Conservation (phyloP, 2,888 invertebrate species). For the Leptogaster cylindrica region DNA sequence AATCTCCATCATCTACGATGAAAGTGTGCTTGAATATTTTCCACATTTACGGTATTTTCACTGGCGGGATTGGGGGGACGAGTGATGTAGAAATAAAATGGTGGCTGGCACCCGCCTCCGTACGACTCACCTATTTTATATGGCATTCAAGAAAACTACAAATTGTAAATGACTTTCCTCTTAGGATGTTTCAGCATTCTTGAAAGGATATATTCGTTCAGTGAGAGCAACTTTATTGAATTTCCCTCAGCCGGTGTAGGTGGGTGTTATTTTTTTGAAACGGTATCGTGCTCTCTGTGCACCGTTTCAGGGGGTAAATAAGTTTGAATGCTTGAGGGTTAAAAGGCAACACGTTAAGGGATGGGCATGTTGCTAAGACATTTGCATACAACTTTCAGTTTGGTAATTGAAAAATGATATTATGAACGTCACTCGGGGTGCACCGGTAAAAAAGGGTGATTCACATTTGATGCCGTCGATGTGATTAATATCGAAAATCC, state of each 20-base stretch:
- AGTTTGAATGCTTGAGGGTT: conserved; percentile 19
- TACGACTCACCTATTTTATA: conserved; percentile 40
- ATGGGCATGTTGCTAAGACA: conserved; percentile 5
- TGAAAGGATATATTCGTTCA: conserved; percentile 23
- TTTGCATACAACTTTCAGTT: conserved; percentile 25
- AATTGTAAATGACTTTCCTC: conserved; percentile 45
- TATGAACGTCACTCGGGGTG: conserved; percentile 17
- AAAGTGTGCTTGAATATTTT: conserved; percentile 17
- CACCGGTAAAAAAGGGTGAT: background rate
- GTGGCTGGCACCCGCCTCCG: conserved; percentile 2
- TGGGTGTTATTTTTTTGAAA: background rate
- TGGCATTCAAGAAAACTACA: conserved; percentile 43
- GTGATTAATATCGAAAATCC: conserved; percentile 13
- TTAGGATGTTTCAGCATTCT: conserved; percentile 8
- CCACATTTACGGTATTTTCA: conserved; percentile 12
- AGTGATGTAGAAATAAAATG: background rate
- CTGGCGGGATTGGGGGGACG: conserved; percentile 12
- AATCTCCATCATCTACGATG: conserved; percentile 16
- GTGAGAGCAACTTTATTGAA: conserved; percentile 41
- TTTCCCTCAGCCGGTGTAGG: conserved; percentile 40
- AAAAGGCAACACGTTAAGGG: conserved; percentile 21
- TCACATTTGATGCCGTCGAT: conserved; percentile 7
- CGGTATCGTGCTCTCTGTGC: conserved; percentile 6
- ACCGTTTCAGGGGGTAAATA: conserved; percentile 15
- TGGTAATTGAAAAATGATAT: conserved; percentile 1